phyloP scores from a whole-genome alignment of 2,113 vertebrate species.

The Megaceryle torquata region DNA sequence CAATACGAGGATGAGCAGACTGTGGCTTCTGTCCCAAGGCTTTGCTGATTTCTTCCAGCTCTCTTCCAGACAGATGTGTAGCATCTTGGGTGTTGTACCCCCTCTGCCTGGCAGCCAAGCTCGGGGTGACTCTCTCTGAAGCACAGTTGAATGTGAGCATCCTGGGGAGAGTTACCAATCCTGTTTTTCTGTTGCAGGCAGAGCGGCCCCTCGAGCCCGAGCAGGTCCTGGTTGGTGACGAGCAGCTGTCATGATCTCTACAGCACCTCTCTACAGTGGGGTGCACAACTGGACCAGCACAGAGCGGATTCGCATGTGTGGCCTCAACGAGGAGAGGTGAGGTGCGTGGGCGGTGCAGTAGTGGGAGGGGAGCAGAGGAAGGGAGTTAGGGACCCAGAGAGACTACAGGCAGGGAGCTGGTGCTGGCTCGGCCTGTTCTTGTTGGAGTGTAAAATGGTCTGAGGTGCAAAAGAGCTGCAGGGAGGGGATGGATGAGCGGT shows the following conservation, averaged over 20 bases:
- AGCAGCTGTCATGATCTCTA: slow-evolving; percentile 83
- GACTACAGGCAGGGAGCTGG: neutral
- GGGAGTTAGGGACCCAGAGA: neutral
- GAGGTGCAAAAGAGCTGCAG: neutral
- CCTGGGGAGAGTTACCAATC: neutral
- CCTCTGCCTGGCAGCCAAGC: neutral
- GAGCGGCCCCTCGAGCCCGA: slow-evolving; percentile 56
- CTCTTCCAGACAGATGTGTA: neutral
- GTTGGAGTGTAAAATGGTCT: neutral
- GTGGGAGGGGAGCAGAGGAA: neutral
- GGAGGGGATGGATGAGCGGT: neutral
- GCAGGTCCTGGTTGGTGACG: slow-evolving; percentile 49
- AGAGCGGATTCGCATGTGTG: slow-evolving; percentile 80
- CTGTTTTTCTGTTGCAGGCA: slow-evolving; percentile 53
- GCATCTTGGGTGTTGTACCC: accelerated
- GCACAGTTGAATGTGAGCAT: neutral
- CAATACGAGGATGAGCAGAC: neutral
- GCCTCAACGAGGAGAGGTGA: slow-evolving; percentile 85
- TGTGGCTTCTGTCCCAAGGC: neutral
- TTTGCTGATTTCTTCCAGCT: neutral
- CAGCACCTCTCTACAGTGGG: slow-evolving; percentile 77
- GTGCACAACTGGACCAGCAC: slow-evolving; percentile 78
- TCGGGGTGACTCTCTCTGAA: neutral
- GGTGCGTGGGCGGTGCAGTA: slow-evolving; percentile 16
- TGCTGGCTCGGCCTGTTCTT: neutral